Base-by-base conservation (phyloP, 2,797 vertebrate genomes). In the Enteromius anoplus region DNA sequence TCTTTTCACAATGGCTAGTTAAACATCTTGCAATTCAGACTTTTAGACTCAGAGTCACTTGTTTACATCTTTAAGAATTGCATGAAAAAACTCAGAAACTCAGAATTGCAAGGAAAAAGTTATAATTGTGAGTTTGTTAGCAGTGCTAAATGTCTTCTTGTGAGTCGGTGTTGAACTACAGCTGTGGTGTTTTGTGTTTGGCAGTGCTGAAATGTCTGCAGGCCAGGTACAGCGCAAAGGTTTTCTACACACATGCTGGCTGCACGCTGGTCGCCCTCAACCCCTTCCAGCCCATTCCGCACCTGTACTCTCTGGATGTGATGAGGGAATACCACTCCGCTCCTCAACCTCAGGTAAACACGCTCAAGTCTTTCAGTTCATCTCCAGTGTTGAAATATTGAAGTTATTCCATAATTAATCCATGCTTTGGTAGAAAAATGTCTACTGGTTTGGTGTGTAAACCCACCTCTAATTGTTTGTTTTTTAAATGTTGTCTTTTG, bases 241-340 rank as follows among this genome's bases (percentile, higher is more conserved):
- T 95, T 55, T 99, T 99, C 90, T 99, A 99, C 82, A 98, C 98
- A 62, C 96, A 97, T 65, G 98, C 98, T 80, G 98, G 98, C 87
- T 99, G 97, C 91, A 98, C 97, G 40, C 91, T 99, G 86, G 97
- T 99, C 89, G 98, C 97, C 85, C 92, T 99, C 65, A 99, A 99
- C 90, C 98, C 98, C 23, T 99, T 99, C 91, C 96, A 95, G 88
- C 94, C 95, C 0, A 19, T 99, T 73, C 94, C 95, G 81, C 90
- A 93, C 81, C 96, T 99, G 80, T 99, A 99, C 82, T 93, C 95
- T 4, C 89, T 93, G 21, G 95, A 97, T 58, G 93, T 97, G 51
- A 99, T 99, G 97, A 95, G 89, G 82, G 95, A 97, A 75, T 99
- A 99, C 88, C 98, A 99, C 21, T 6, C 65, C 4, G 94, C 96